phyloP scores from a whole-genome alignment of 2,797 vertebrate species.

The Artibeus jamaicensis region DNA sequence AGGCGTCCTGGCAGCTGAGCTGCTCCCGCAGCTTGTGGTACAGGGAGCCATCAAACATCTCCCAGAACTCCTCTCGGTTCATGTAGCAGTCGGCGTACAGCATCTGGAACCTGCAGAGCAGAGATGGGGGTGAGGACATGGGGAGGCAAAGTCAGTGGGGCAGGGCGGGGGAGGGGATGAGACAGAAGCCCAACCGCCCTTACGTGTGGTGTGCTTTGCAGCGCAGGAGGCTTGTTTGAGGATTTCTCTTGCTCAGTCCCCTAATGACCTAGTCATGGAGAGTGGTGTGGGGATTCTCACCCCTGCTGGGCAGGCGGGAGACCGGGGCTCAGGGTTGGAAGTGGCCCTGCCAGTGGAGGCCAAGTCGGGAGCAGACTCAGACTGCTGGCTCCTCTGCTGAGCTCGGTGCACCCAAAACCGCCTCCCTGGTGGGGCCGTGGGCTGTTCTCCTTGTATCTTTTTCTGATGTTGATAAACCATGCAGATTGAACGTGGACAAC shows the following conservation, averaged over 20 bases:
- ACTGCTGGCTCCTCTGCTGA: neutral
- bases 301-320: neutral
- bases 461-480: neutral
- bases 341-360: neutral
- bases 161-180: rapidly evolving
- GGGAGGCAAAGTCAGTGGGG: rapidly evolving
- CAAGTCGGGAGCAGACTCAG: neutral
- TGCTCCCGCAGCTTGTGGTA: constrained; percentile 93
- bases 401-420: rapidly evolving
- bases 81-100: constrained; percentile 98
- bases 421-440: neutral
- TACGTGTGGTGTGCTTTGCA: rapidly evolving
- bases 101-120: constrained; percentile 94
- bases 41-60: constrained; percentile 96
- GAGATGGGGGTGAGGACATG: rapidly evolving
- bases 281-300: neutral
- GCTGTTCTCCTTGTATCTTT: neutral
- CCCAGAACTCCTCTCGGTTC: constrained; percentile 96
- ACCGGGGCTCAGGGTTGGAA: neutral
- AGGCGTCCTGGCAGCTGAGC: constrained; percentile 92
- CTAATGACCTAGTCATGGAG: neutral
- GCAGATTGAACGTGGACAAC: neutral
- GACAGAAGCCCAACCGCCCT: neutral
- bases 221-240: rapidly evolving
- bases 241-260: neutral